A percentile compares a stretch with the other conserved stretches of the same genome.
Evolutionary conservation across 1,140 invertebrate species (phyloP).

Genomic region (Chionoecetes opilio): DNA sequence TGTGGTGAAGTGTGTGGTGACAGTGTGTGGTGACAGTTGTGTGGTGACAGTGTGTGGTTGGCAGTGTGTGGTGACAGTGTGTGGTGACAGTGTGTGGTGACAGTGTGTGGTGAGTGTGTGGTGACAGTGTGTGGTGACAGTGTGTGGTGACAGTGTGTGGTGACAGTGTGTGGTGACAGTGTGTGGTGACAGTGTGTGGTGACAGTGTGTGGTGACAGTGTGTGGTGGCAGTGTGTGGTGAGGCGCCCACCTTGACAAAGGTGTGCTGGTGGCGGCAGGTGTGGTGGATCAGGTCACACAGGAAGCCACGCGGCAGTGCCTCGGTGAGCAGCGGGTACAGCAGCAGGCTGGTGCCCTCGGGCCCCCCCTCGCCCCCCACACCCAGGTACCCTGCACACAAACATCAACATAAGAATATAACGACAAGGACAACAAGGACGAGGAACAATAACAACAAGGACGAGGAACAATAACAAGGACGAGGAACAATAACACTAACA

Average conservation of each 20-base stretch:
- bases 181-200: too few relatives aligned
- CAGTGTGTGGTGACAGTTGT: too few relatives aligned
- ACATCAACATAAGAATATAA: neutral
- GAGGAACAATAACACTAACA: neutral
- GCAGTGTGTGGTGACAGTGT: too few relatives aligned
- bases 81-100: too few relatives aligned
- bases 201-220: too few relatives aligned
- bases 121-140: too few relatives aligned
- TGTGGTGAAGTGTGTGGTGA: too few relatives aligned
- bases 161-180: too few relatives aligned
- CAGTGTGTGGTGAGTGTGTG: too few relatives aligned
- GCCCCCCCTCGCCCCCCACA: neutral
- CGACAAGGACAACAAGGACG: slow-evolving; percentile 31
- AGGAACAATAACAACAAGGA: neutral
- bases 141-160: too few relatives aligned
- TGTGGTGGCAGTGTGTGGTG: neutral
- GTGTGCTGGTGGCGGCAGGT: slow-evolving; percentile 85
- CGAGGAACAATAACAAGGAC: neutral
- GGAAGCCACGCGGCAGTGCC: slow-evolving; percentile 88
- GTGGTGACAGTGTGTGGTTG: too few relatives aligned
- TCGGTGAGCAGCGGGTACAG: slow-evolving; percentile 87
- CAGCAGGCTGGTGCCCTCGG: slow-evolving; percentile 82
- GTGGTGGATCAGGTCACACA: slow-evolving; percentile 87
- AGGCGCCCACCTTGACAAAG: slow-evolving; percentile 86
- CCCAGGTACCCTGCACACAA: neutral